A percentile compares a stretch with the other conserved stretches of the same genome.
phyloP scores from a whole-genome alignment of 1,140 invertebrate species.

The Neoseiulus cucumeris region DNA sequence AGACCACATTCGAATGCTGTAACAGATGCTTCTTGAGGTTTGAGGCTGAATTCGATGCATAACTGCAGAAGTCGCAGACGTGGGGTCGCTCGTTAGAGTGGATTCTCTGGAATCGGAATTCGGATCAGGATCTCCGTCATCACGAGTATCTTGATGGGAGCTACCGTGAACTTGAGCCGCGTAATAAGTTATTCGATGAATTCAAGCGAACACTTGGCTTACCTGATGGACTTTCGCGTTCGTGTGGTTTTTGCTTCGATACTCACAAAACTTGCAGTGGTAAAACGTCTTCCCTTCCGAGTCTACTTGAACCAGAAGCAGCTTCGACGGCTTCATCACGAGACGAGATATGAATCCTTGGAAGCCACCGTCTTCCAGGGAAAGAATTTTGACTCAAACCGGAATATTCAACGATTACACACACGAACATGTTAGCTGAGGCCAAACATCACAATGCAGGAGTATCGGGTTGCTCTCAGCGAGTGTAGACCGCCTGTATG shows the following conservation, averaged over 20 bases:
- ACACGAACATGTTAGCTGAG: background rate
- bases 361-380: background rate
- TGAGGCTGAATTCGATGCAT: background rate
- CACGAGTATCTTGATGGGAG: too few species aligned
- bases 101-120: background rate
- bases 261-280: constrained; percentile 5
- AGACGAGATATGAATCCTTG: background rate
- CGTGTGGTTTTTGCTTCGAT: constrained; percentile 2
- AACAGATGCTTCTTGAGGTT: constrained; percentile 2
- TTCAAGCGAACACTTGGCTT: too few species aligned
- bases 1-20: background rate
- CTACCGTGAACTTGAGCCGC: too few species aligned
- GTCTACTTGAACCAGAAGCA: background rate
- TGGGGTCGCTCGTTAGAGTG: background rate
- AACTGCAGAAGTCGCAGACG: background rate
- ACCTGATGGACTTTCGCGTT: constrained; percentile 5
- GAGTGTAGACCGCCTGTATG: background rate
- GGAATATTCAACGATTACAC: background rate
- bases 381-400: background rate
- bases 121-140: too few species aligned
- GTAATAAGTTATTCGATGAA: too few species aligned
- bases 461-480: background rate
- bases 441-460: background rate
- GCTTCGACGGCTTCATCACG: constrained; percentile 2
- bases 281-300: background rate